Conservation (phyloP, 2,888 invertebrate species). For the Perizoma affinitatum region DNA sequence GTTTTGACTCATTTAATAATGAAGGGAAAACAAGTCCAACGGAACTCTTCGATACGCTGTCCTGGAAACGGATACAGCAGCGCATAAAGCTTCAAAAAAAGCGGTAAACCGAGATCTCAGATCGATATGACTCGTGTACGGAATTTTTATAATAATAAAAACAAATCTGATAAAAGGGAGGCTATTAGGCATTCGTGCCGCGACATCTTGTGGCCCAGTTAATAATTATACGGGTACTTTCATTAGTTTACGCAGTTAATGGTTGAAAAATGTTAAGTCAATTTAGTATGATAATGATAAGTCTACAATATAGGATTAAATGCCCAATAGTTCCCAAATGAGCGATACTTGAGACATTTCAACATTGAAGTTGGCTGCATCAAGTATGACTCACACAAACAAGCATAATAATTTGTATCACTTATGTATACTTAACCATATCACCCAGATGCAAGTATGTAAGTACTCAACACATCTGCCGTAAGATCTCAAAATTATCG, state of each 20-base stretch:
- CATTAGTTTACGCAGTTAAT: conserved; percentile 83
- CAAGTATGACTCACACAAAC: conserved; percentile 73
- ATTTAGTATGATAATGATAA: conserved; percentile 84
- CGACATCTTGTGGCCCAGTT: conserved; percentile 77
- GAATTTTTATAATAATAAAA: conserved; percentile 61
- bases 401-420: conserved; percentile 80
- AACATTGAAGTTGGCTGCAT: conserved; percentile 42
- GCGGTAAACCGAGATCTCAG: conserved; percentile 76
- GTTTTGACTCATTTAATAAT: conserved; percentile 4
- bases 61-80: conserved; percentile 50
- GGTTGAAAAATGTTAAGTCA: conserved; percentile 82
- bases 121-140: conserved; percentile 74
- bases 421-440: conserved; percentile 83
- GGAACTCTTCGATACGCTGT: conserved; percentile 7
- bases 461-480: conserved; percentile 74
- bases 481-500: conserved; percentile 59
- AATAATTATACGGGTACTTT: conserved; percentile 76
- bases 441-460: conserved; percentile 84
- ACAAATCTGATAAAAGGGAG: conserved; percentile 70
- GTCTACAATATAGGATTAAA: conserved; percentile 83
- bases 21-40: background rate
- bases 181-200: conserved; percentile 84
- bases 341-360: conserved; percentile 67
- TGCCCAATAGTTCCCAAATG: conserved; percentile 84
- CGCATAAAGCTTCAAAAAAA: conserved; percentile 74